A percentile compares a stretch with the other conserved stretches of the same genome.
Conservation (phyloP, 2,888 invertebrate species). For the Campopleginae sp. region DNA sequence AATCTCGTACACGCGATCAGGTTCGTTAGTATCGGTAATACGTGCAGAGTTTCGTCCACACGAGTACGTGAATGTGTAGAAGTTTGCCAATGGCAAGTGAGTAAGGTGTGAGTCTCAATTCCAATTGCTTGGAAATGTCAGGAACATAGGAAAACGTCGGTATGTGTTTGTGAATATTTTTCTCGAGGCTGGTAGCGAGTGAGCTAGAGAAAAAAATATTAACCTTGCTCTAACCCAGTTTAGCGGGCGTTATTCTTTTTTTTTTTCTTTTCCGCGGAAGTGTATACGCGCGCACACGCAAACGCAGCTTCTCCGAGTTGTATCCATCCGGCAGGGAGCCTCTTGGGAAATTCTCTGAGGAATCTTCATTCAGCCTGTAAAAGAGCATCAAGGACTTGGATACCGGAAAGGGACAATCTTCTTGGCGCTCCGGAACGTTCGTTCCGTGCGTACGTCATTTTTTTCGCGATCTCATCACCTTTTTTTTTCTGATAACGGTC, state of each 20-base stretch:
- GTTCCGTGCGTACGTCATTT: background rate
- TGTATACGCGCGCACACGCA: constrained; percentile 39
- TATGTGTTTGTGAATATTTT: constrained; percentile 10
- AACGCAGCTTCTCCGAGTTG: constrained; percentile 21
- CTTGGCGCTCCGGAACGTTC: constrained; percentile 26
- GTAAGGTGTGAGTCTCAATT: too few species aligned
- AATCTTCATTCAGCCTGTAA: constrained; percentile 71
- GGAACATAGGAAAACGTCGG: background rate
- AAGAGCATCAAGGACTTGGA: constrained; percentile 38
- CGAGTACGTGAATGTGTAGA: background rate
- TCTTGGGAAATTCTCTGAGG: constrained; percentile 69
- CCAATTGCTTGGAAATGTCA: too few species aligned
- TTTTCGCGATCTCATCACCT: background rate
- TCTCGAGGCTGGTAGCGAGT: background rate
- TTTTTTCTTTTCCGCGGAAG: constrained; percentile 72
- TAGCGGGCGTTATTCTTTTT: constrained; percentile 60
- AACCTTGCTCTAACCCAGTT: constrained; percentile 75
- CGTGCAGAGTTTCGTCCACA: background rate
- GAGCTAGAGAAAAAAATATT: constrained; percentile 57
- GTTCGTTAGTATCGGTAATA: background rate
- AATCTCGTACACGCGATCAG: constrained; percentile 64
- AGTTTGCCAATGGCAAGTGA: too few species aligned
- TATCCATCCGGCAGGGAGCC: constrained; percentile 44
- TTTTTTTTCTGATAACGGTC: too few species aligned
- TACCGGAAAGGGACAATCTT: constrained; percentile 61